Percentiles rank a stretch among this genome's conserved stretches.
Conservation (phyloP, 64 coral and sea anemone species). For the Catalaphyllia jardinei region DNA sequence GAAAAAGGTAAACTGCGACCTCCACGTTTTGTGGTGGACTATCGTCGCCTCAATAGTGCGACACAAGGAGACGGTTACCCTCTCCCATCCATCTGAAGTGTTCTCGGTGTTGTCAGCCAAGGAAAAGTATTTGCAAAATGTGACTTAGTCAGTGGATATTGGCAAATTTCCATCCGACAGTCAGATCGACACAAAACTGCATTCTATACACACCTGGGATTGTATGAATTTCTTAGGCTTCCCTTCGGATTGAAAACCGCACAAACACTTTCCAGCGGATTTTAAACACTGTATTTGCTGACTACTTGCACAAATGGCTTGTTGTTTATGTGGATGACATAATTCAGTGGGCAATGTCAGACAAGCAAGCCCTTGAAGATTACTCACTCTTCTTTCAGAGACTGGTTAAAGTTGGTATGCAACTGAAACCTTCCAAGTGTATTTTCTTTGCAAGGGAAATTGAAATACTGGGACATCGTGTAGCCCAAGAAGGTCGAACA, state of each 20-base stretch:
- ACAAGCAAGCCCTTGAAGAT: background rate
- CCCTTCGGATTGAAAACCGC: conserved; percentile 42
- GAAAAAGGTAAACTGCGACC: conserved; percentile 49
- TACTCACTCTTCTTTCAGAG: background rate
- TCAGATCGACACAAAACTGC: conserved; percentile 26
- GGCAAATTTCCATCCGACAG: conserved; percentile 18
- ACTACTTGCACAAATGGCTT: background rate
- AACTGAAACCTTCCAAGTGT: conserved; percentile 38
- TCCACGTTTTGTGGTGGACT: conserved; percentile 58
- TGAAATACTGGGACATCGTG: conserved; percentile 14
- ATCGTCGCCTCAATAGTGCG: conserved; percentile 27
- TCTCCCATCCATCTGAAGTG: background rate
- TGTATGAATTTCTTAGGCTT: conserved; percentile 26
- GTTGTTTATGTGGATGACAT: conserved; percentile 14
- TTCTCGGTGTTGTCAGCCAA: background rate
- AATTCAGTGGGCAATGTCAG: background rate
- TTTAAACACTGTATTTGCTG: background rate
- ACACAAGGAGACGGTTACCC: conserved; percentile 29
- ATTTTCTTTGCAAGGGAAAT: conserved; percentile 30
- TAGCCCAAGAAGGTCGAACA: conserved; percentile 1
- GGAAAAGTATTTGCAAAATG: background rate
- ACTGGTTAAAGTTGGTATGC: conserved; percentile 20
- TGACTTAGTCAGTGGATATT: conserved; percentile 35
- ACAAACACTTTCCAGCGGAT: conserved; percentile 12
- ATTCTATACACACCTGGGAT: conserved; percentile 10